A percentile compares a stretch with the other conserved stretches of the same genome.
These are phyloP conservation scores for Pipistrellus pipistrellus DNA, from an alignment of 2,797 vertebrate genomes.

Conservation along the genomic window DNA sequence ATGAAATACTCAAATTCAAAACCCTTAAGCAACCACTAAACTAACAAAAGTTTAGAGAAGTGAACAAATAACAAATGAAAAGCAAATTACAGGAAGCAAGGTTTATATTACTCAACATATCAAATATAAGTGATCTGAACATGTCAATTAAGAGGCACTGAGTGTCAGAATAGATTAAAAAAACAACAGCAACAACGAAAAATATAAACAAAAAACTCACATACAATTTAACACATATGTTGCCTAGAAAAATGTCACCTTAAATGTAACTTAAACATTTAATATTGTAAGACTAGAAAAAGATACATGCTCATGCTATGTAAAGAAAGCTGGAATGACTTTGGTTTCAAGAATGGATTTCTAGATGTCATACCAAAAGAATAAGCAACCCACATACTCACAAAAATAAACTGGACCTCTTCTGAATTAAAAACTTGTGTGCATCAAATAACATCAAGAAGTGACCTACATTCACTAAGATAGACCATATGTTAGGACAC, in stretches of 20 bases:
- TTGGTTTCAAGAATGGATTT: too few relatives aligned
- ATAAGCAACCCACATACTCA: too few relatives aligned
- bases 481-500: not conserved
- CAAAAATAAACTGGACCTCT: too few relatives aligned
- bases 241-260: not conserved
- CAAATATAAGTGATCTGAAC: not conserved
- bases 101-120: conserved; percentile 28
- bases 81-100: not conserved
- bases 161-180: not conserved
- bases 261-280: not conserved
- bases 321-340: not conserved
- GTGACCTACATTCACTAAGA: not conserved
- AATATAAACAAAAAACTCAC: not conserved
- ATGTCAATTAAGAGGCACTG: not conserved
- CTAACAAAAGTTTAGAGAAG: not conserved
- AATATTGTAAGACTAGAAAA: not conserved
- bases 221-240: not conserved
- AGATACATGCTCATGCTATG: not conserved
- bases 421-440: too few relatives aligned
- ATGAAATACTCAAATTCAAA: not conserved
- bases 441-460: too few relatives aligned
- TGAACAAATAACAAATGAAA: not conserved
- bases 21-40: not conserved
- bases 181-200: too few relatives aligned
- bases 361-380: too few relatives aligned